A percentile compares a stretch with the other conserved stretches of the same genome.
phyloP scores from a whole-genome alignment of 2,797 vertebrate genomes.

The Cuniculus paca region DNA sequence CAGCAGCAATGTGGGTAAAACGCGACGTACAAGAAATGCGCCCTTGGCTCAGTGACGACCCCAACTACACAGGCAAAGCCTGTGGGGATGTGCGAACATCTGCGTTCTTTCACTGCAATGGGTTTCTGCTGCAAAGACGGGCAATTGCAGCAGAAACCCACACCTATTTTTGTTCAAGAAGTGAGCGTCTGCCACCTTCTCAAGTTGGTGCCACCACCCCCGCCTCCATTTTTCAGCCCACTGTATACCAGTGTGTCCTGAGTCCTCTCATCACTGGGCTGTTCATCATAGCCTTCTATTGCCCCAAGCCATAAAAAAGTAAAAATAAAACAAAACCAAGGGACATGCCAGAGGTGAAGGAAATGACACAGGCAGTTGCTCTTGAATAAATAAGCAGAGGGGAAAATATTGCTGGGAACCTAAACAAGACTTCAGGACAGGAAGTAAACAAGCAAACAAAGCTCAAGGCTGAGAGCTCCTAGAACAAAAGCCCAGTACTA shows the following conservation, averaged over 20 bases:
- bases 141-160: background rate
- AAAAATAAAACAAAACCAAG: background rate
- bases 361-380: constrained; percentile 74
- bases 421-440: background rate
- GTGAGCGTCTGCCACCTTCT: background rate
- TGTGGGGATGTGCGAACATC: background rate
- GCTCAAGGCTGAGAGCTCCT: constrained; percentile 61
- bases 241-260: accelerated
- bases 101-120: background rate
- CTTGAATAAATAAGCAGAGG: constrained; percentile 75
- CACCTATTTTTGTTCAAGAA: background rate
- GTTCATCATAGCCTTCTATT: accelerated
- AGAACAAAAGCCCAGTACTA: constrained; percentile 80
- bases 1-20: background rate
- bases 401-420: constrained; percentile 68
- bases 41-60: background rate
- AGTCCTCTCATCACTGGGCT: background rate
- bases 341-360: constrained; percentile 74
- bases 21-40: no score
- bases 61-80: background rate
- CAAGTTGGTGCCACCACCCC: background rate
- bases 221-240: background rate
- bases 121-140: no score
- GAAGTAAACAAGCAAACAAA: constrained; percentile 83
- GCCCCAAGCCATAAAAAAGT: background rate